A percentile compares a stretch with the other conserved stretches of the same genome.
These are phyloP conservation scores for Formica aserva DNA, from an alignment of 2,888 invertebrate genomes.

Conservation along the genomic window DNA sequence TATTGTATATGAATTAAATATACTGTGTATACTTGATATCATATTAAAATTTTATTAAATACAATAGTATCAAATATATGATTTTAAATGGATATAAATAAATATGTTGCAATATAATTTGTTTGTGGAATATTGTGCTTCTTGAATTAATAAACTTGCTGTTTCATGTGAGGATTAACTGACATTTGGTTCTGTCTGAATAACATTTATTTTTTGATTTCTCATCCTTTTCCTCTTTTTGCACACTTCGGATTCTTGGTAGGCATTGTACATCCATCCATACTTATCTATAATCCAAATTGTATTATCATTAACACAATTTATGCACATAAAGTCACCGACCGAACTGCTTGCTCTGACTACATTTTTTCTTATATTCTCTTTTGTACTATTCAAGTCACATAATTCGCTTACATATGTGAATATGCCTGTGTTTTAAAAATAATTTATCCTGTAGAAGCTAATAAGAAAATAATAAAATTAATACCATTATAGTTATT, in stretches of 20 bases:
- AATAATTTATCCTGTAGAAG: not conserved
- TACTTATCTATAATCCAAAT: not conserved
- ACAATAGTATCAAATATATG: not conserved
- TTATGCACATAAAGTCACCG: not conserved
- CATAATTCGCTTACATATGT: not conserved
- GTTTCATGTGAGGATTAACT: not conserved
- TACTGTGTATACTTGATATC: not conserved
- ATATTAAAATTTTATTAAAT: not conserved
- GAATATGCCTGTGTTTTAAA: not conserved
- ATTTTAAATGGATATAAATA: conserved; percentile 4
- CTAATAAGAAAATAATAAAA: conserved; percentile 2
- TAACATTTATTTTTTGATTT: not conserved
- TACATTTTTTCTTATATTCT: not conserved
- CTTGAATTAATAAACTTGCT: not conserved
- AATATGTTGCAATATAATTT: conserved; percentile 14
- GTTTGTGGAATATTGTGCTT: not conserved
- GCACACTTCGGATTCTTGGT: not conserved
- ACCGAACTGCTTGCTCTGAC: not conserved
- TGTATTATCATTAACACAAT: not conserved
- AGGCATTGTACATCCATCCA: not conserved
- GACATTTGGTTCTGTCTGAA: not conserved
- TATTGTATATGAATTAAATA: not conserved
- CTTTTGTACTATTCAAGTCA: not conserved
- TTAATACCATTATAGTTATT: not conserved
- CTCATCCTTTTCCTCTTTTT: not conserved